These are phyloP conservation scores for Neomorphus geoffroyi DNA, from an alignment of 2,797 vertebrate species.

Conservation along the genomic window DNA sequence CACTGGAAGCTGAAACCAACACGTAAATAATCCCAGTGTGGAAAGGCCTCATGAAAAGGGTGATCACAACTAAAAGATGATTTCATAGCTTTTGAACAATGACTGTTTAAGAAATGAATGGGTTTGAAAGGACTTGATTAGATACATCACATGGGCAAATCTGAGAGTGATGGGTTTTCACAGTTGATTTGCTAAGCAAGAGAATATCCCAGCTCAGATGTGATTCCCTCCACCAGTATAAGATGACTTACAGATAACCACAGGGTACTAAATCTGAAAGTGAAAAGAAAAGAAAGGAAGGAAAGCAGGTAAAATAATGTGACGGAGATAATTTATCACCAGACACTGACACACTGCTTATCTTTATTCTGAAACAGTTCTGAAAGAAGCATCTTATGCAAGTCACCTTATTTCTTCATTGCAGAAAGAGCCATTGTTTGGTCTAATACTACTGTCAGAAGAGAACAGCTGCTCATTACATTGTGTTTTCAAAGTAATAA, in stretches of 20 bases:
- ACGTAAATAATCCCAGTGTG: accelerated
- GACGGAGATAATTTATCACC: background rate
- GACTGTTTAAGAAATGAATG: background rate
- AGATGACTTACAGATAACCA: background rate
- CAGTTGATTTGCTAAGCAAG: background rate
- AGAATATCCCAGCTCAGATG: background rate
- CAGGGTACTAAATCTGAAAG: background rate
- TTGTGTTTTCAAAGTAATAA: background rate
- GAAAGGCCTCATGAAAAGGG: background rate
- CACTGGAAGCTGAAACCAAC: background rate
- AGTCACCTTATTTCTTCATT: background rate
- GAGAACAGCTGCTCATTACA: background rate
- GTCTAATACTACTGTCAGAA: background rate
- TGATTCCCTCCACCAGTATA: background rate
- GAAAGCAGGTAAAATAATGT: background rate
- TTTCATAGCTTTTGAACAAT: background rate
- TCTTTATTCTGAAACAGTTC: background rate
- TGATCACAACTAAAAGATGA: background rate
- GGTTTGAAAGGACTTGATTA: background rate
- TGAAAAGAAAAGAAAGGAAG: background rate
- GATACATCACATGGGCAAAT: background rate
- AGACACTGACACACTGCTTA: background rate
- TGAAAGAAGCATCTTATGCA: background rate
- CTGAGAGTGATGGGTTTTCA: background rate
- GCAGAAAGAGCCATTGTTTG: background rate